Evolutionary conservation across 2,888 invertebrate species (phyloP), one percentile per base, ranked within the genome.

Genomic region (Cephus sareptanus): DNA sequence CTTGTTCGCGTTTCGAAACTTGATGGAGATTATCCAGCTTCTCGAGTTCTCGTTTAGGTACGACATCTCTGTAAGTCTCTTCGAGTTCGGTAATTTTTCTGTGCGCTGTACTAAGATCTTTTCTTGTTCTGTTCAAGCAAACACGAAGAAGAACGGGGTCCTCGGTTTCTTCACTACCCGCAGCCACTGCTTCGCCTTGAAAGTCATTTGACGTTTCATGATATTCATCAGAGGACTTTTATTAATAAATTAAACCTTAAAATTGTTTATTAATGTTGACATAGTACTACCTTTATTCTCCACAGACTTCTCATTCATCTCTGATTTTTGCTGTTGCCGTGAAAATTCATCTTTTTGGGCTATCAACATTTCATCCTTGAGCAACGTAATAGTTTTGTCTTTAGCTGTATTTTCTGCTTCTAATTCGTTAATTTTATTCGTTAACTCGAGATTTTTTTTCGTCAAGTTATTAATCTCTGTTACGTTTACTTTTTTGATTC

Each of bases 61-160:
- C 92, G 1, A 92, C 92, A 71, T 92, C 92, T 0, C 92, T 87
- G 82, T 93, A 93, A 79, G 92, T 92, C 3, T 93, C 93, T 0
- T 86, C 88, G 90, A 92, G 92, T 78, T 88, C 91, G 77, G 89
- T 92, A 4, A 93, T 84, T 69, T 92, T 89, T 1, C 85, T 87
- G 80, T 93, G 92, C 0, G 92, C 92, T 69, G 87, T 81, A 1
- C 93, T 89, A 4, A 93, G 84, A 79, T 92, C 92, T 78, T 93
- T 92, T 79, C 93, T 93, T 83, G 69, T 85, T 81, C 74, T 31
- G 33, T 69, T n/a, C 23, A 78, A 76, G 70, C 73, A 76, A 31
- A 76, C 34, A n/a, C 34, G 70, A 69, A 76, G 69, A 13, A 78
- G 68, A 33, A 78, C 78, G 4, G 73, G 71, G 35, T 78, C 78